phyloP scores from a whole-genome alignment of 2,797 vertebrate species.

The Rallus crepitans region DNA sequence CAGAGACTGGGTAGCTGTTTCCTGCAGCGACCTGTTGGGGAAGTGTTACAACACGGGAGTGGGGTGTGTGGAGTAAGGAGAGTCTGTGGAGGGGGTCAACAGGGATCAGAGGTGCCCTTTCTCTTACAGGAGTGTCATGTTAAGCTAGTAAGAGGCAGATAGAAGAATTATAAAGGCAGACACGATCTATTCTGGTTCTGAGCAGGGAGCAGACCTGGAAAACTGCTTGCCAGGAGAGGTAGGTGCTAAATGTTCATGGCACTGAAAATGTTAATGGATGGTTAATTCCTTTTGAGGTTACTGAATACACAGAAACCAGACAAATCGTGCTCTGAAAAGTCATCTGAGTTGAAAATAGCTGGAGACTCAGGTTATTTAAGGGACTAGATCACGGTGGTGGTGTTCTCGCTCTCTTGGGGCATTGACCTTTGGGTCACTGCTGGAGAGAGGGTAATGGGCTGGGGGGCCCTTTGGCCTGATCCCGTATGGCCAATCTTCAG shows the following conservation, averaged over 20 bases:
- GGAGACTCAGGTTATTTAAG: not conserved
- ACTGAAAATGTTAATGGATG: not conserved
- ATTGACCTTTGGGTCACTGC: not conserved
- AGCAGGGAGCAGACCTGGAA: not conserved
- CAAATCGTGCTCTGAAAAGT: not conserved
- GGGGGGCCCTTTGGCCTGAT: not conserved
- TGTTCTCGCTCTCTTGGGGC: not conserved
- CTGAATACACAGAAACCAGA: not conserved
- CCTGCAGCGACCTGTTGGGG: not conserved
- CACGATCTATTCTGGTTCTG: not conserved
- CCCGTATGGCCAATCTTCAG: accelerated
- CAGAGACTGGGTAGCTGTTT: not conserved
- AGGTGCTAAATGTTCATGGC: not conserved
- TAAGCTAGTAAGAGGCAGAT: not conserved
- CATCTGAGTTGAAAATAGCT: not conserved
- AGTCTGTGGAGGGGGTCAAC: not conserved
- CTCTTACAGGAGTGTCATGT: not conserved
- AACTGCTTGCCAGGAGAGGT: not conserved
- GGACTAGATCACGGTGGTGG: not conserved
- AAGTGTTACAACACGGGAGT: not conserved
- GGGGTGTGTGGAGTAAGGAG: not conserved
- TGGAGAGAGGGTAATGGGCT: not conserved
- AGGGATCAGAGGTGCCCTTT: not conserved
- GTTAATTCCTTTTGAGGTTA: not conserved
- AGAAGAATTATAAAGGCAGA: not conserved